Evolutionary conservation across 2,113 vertebrate species (phyloP), one percentile per base, ranked within the genome.

Genomic region (Brevimyrus niger): DNA sequence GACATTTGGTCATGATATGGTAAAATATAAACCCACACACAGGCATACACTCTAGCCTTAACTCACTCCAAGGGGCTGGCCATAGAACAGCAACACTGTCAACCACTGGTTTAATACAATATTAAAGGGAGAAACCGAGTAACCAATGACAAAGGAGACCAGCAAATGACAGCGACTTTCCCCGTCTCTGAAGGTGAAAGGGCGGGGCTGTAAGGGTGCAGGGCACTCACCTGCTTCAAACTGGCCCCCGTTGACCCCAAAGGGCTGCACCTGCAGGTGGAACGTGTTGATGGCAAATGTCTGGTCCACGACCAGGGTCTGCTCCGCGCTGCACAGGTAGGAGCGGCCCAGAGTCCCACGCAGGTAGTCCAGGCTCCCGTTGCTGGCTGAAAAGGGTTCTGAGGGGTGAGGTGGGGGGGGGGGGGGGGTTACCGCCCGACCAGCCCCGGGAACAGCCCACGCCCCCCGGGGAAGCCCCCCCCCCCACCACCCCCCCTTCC

Each of bases 241-340:
- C 91, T 96, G 94, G 92, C 94, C 92, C 55, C 95, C 96, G 0
- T 91, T 94, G 2, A 99, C 89, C 23, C 92, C 95, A 55, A 99
- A 99, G 10, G 97, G 97, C 92, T 99, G 98, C 92, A 99, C 91
- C 93, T 97, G 96, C 90, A 99, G 92, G 47, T 95, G 92, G 94
- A 97, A 98, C 44, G 96, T 89, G 90, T 97, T 97, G 94, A 99
- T 90, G 19, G 96, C 93, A 38, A 96, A 94, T 2, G 90, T 19
- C 3, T 90, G 58, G 0, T 92, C 92, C 92, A 99, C 94, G 0
- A 15, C 82, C 58, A 99, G 92, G 4, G 89, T 97, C 89, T 98
- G 96, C 93, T 98, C 95, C 0, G 95, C 89, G 0, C 89, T 96
- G 91, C 98, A 99, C 95, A 95, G 97, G 94, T 98, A 99, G 0